Evolutionary conservation across 2,888 invertebrate species (phyloP).

Genomic region (Pegoplata infirma): DNA sequence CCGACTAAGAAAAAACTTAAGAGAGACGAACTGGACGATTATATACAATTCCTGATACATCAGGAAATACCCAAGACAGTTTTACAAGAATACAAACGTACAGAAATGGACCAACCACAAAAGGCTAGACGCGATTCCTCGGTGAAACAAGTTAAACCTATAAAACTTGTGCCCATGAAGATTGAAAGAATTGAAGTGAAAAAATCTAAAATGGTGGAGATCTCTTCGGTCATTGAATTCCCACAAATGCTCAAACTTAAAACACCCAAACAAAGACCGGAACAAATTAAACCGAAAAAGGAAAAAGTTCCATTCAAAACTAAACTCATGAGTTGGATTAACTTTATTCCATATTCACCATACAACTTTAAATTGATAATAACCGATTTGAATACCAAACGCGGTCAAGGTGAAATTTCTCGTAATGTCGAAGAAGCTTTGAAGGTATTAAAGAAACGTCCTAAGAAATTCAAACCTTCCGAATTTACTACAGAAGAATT

Average conservation of each 20-base stretch:
- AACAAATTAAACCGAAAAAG: constrained; percentile 78
- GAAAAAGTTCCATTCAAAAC: constrained; percentile 82
- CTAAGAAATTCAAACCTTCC: constrained; percentile 80
- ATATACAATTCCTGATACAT: constrained; percentile 76
- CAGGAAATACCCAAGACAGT: constrained; percentile 78
- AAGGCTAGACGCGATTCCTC: constrained; percentile 72
- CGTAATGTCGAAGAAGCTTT: constrained; percentile 84
- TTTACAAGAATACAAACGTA: constrained; percentile 76
- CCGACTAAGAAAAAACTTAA: constrained; percentile 71
- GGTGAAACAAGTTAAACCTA: constrained; percentile 65
- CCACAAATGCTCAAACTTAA: constrained; percentile 84
- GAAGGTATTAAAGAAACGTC: constrained; percentile 81
- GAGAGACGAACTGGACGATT: constrained; percentile 75
- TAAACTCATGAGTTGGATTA: constrained; percentile 86
- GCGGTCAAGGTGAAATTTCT: constrained; percentile 83
- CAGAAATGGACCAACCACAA: constrained; percentile 74
- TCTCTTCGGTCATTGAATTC: constrained; percentile 80
- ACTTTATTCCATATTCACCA: constrained; percentile 82
- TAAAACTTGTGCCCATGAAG: constrained; percentile 79
- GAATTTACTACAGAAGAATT: constrained; percentile 80
- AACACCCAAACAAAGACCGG: constrained; percentile 73
- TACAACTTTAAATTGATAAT: constrained; percentile 72
- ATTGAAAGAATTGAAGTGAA: constrained; percentile 81
- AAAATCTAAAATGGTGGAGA: constrained; percentile 82
- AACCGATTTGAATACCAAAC: constrained; percentile 78